Percentiles rank a stretch among this genome's conserved stretches.
phyloP scores from a whole-genome alignment of 2,797 vertebrate genomes.

The Anguilla pacifica region DNA sequence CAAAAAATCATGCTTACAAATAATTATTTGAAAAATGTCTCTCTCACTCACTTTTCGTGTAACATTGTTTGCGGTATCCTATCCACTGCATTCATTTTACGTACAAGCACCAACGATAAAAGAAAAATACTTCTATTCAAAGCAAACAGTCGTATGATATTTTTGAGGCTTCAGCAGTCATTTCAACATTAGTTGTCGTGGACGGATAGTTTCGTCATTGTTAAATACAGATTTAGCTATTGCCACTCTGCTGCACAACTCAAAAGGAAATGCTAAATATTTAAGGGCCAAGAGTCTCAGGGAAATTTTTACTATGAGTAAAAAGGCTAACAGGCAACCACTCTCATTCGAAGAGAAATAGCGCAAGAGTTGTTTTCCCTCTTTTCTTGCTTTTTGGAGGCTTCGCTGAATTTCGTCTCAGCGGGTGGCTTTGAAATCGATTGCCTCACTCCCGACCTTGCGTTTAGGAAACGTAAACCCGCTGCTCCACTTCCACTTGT shows the following conservation, averaged over 20 bases:
- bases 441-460: slow-evolving; percentile 47
- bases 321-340: not conserved
- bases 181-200: not conserved
- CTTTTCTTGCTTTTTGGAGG: not conserved
- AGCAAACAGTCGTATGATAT: not conserved
- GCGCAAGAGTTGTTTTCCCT: slow-evolving; percentile 33
- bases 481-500: slow-evolving; percentile 6
- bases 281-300: not conserved
- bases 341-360: not conserved
- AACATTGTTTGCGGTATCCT: not conserved
- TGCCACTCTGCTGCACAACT: not conserved
- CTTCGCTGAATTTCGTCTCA: slow-evolving; percentile 35
- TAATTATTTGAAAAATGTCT: not conserved
- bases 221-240: not conserved
- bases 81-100: not conserved
- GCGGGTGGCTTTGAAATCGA: slow-evolving; percentile 41
- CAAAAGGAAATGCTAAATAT: not conserved
- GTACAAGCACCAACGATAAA: not conserved
- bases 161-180: not conserved
- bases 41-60: not conserved
- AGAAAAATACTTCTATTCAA: not conserved
- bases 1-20: not conserved
- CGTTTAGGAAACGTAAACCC: slow-evolving; percentile 39
- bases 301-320: not conserved
- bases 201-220: not conserved